These are phyloP conservation scores for Datnioides undecimradiatus DNA, from an alignment of 2,113 vertebrate genomes.

Conservation along the genomic window DNA sequence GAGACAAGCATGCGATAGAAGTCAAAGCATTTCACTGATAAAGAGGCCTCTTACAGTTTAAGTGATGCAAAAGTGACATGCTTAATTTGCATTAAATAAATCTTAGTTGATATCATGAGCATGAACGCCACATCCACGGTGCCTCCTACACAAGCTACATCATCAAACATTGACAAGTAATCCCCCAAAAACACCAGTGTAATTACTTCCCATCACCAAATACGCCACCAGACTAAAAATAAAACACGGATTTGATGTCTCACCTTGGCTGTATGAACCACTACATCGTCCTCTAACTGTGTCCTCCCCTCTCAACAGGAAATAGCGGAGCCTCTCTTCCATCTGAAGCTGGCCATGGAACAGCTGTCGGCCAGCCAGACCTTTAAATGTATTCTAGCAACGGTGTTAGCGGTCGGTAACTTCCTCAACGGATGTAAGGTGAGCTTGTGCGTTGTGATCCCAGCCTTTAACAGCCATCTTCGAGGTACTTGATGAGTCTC, in stretches of 20 bases:
- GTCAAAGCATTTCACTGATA: neutral
- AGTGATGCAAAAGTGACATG: neutral
- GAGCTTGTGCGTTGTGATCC: neutral
- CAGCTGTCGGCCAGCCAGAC: slow-evolving; percentile 83
- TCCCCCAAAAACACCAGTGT: neutral
- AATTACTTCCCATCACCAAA: neutral
- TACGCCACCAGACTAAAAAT: slow-evolving; percentile 27
- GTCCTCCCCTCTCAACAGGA: slow-evolving; percentile 71
- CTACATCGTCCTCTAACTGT: neutral
- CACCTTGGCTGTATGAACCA: neutral
- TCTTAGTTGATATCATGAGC: neutral
- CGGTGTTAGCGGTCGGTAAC: slow-evolving; percentile 86
- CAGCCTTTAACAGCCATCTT: neutral
- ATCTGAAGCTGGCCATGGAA: slow-evolving; percentile 86
- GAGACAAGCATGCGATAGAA: neutral
- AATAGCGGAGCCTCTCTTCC: slow-evolving; percentile 85
- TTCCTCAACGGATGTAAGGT: slow-evolving; percentile 86
- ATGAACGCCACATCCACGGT: too few species aligned
- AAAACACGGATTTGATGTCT: slow-evolving; percentile 5
- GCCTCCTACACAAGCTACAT: neutral
- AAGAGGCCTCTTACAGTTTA: neutral
- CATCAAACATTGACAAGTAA: neutral
- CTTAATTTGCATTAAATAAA: neutral
- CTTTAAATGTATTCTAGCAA: slow-evolving; percentile 83
- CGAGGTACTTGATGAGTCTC: neutral